These are phyloP conservation scores for Sebastes vulpes DNA, from an alignment of 2,797 vertebrate genomes.

Conservation along the genomic window DNA sequence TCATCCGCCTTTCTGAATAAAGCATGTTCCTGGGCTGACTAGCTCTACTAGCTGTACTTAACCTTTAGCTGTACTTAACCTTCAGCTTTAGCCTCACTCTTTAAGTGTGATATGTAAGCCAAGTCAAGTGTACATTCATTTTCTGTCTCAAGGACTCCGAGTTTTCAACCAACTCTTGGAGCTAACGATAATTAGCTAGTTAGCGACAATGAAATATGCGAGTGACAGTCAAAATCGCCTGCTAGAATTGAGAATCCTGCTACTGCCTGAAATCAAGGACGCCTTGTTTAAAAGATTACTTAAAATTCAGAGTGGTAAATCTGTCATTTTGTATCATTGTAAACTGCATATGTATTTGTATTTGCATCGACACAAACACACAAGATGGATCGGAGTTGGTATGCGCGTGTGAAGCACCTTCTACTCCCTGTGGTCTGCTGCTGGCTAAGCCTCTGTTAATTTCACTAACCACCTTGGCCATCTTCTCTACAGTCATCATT, in stretches of 20 bases:
- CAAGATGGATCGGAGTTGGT: constrained; percentile 40
- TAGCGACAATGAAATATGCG: background rate
- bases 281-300: background rate
- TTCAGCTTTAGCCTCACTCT: background rate
- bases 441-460: constrained; percentile 78
- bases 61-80: background rate
- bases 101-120: background rate
- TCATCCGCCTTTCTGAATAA: background rate
- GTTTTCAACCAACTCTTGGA: background rate
- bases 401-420: constrained; percentile 30
- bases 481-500: constrained; percentile 75
- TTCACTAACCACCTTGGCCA: constrained; percentile 82
- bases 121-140: background rate
- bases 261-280: background rate
- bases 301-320: background rate
- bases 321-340: background rate
- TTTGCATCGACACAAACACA: background rate
- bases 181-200: background rate
- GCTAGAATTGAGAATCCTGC: background rate
- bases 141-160: background rate
- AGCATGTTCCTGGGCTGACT: background rate
- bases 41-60: background rate
- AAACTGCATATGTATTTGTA: background rate
- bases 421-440: constrained; percentile 70
- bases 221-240: too few relatives aligned